A percentile compares a stretch with the other conserved stretches of the same genome.
Conservation (phyloP, 2,888 invertebrate species). For the Drosophila mayaguana region DNA sequence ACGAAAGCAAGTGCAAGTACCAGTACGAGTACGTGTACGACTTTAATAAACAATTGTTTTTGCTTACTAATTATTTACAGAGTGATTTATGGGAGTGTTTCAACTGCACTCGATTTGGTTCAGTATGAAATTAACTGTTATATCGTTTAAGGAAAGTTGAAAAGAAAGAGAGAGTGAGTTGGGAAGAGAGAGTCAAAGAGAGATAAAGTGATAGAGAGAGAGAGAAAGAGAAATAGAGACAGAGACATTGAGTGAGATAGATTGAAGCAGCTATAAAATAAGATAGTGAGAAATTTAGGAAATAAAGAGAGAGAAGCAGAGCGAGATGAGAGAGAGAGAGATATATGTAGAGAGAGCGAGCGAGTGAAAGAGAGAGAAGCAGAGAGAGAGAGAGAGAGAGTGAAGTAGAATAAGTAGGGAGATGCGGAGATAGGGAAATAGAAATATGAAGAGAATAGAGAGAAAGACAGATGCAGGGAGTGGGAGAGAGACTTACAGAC, state of each 20-base stretch:
- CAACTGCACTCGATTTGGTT: not conserved
- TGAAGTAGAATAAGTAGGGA: not conserved
- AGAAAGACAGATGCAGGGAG: too few species aligned
- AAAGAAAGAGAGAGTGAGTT: not conserved
- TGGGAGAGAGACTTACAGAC: not conserved
- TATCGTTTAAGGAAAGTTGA: too few species aligned
- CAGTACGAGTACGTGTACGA: slow-evolving; percentile 1
- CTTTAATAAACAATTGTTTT: slow-evolving; percentile 3
- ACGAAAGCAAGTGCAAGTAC: not conserved
- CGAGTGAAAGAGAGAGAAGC: not conserved
- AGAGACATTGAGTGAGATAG: not conserved
- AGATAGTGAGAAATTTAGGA: too few species aligned
- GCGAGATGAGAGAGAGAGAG: not conserved
- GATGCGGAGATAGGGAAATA: not conserved
- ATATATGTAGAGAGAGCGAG: not conserved
- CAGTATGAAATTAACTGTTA: not conserved
- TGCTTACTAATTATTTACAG: not conserved
- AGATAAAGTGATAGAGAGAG: too few species aligned
- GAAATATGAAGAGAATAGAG: not conserved
- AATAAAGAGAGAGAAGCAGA: too few species aligned
- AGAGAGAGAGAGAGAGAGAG: not conserved
- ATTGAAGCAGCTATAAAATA: too few species aligned
- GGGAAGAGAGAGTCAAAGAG: not conserved
- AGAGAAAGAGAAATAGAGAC: not conserved
- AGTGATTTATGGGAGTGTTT: slow-evolving; percentile 7